Conservation (phyloP, 2,888 invertebrate species). For the Operophtera brumata region DNA sequence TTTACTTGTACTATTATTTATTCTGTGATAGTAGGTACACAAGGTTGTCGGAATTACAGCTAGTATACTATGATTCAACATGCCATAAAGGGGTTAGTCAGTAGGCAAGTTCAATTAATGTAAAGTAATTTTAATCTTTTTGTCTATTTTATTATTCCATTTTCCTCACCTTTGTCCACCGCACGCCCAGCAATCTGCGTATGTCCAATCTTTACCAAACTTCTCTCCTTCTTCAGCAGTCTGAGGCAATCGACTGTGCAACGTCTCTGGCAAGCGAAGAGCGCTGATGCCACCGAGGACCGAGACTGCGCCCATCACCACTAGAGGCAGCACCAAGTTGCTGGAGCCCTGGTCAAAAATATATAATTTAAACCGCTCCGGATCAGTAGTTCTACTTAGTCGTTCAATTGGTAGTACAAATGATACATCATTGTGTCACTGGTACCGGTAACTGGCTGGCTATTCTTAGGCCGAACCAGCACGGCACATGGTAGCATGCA, state of each 20-base stretch:
- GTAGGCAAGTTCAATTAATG: too few relatives aligned
- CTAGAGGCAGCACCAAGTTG: slow-evolving; percentile 89
- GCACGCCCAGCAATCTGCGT: slow-evolving; percentile 87
- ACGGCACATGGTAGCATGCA: background rate
- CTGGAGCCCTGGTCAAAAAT: slow-evolving; percentile 86
- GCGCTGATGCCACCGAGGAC: slow-evolving; percentile 90
- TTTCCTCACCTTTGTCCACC: slow-evolving; percentile 82
- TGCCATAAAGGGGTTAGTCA: too few relatives aligned
- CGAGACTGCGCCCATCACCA: slow-evolving; percentile 91
- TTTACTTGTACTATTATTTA: too few relatives aligned
- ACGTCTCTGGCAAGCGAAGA: slow-evolving; percentile 90
- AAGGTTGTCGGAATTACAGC: too few relatives aligned
- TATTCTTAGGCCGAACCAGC: too few relatives aligned
- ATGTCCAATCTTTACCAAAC: slow-evolving; percentile 91
- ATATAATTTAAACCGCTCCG: background rate
- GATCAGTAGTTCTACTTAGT: too few relatives aligned
- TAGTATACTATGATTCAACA: too few relatives aligned
- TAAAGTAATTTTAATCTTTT: too few relatives aligned
- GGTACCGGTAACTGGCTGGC: too few relatives aligned
- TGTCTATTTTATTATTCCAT: background rate
- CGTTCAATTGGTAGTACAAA: too few relatives aligned
- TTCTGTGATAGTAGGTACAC: too few relatives aligned
- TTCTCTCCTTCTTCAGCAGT: slow-evolving; percentile 93
- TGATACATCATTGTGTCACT: too few relatives aligned
- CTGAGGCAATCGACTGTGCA: slow-evolving; percentile 90